Base-by-base conservation (phyloP, 2,888 invertebrate genomes). In the Sicus ferrugineus region DNA sequence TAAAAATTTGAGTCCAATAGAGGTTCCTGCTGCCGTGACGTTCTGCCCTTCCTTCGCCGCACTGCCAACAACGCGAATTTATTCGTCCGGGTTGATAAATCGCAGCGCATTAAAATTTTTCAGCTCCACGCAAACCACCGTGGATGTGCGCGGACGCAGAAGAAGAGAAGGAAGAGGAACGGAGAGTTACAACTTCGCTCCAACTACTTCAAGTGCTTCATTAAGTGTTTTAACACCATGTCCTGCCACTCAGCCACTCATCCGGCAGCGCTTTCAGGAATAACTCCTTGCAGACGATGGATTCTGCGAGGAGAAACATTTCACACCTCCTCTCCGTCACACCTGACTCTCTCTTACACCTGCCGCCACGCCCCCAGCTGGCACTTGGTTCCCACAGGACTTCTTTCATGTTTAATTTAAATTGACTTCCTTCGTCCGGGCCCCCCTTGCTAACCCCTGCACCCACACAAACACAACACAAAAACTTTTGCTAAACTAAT, bases 401-500 rank as follows among this genome's bases (percentile, higher is more conserved):
- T 67, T 58, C 26, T 28, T 56, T 58, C 58, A 67, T 58, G 67
- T 67, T 67, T 67, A 56, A 58, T 67, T 67, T 67, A 67, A 67
- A 67, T 67, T 67, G 56, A 58, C 58, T 67, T 26, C 31, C 46
- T 56, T 67, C 48, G n/a, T 28, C 19, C 42, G 14, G 0, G 14
- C 26, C 2, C 16, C 42, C 42, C 19, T 38, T 23, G 38, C 23
- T 58, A n/a, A n/a, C 28, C 5, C 2, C 21, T 5, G 3, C 19
- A 19, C 16, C 30, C 16, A 26, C 28, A 63, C 48, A 46, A 46
- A 30, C 63, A 48, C 30, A 34, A 28, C 63, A 48, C 34, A 38
- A 67, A 67, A 67, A 67, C 67, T 67, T 67, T 67, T 48, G 48
- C 67, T 58, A 30, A 67, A 67, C 67, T 67, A 67, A 67, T 67